phyloP scores from a whole-genome alignment of 2,797 vertebrate genomes.

The Anguilla megastoma region DNA sequence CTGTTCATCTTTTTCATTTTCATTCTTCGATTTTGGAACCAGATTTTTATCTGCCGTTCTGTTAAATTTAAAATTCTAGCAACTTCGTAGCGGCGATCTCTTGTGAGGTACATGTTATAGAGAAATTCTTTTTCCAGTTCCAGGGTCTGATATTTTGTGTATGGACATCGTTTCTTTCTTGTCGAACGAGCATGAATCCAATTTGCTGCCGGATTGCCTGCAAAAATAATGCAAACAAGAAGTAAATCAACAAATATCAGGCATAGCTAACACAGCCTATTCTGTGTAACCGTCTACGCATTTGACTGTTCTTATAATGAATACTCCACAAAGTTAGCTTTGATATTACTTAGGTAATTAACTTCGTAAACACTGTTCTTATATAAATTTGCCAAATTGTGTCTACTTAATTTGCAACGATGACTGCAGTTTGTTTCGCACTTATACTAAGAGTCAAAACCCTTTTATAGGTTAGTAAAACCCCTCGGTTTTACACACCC shows the following conservation, averaged over 20 bases:
- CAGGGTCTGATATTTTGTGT: constrained; percentile 97
- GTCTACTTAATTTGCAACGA: constrained; percentile 70
- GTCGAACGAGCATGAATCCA: constrained; percentile 98
- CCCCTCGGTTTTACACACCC: constrained; percentile 95
- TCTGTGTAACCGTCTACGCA: background rate
- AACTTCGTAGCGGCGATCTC: constrained; percentile 95
- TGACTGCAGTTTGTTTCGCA: constrained; percentile 76
- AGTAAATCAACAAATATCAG: constrained; percentile 24
- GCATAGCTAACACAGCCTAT: background rate
- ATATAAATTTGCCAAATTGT: background rate
- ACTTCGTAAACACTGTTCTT: background rate
- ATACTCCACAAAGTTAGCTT: constrained; percentile 10
- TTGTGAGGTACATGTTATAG: constrained; percentile 98
- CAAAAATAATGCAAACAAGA: constrained; percentile 41
- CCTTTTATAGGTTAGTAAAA: constrained; percentile 99
- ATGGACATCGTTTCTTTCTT: constrained; percentile 97
- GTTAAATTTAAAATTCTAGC: constrained; percentile 96
- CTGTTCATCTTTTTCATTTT: constrained; percentile 99
- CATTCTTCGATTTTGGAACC: constrained; percentile 99
- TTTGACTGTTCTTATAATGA: background rate
- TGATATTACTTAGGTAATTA: background rate
- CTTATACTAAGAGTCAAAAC: constrained; percentile 85
- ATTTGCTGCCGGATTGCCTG: constrained; percentile 96
- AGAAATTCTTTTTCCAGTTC: constrained; percentile 99
- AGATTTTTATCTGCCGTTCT: constrained; percentile 99